Evolutionary conservation across 2,113 vertebrate species (phyloP).

Genomic region (Pheucticus melanocephalus): DNA sequence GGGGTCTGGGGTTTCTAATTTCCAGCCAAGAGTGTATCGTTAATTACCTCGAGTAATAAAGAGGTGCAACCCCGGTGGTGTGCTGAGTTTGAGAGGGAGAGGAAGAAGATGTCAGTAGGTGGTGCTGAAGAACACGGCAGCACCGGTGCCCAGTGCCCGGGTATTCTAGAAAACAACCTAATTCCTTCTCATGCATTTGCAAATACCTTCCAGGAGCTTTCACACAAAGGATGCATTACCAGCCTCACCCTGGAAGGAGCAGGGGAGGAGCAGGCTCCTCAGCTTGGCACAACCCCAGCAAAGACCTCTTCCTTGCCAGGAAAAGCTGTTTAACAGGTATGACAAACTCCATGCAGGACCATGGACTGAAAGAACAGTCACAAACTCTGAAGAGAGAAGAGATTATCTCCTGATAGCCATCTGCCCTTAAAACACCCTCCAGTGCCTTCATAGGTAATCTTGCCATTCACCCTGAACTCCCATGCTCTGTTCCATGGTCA

Average conservation of each 20-base stretch:
- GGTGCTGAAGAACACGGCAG: constrained; percentile 43
- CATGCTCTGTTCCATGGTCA: background rate
- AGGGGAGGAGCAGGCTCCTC: background rate
- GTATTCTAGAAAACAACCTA: background rate
- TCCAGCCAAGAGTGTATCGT: background rate
- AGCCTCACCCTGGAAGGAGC: background rate
- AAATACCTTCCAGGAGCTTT: constrained; percentile 8
- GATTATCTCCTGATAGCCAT: background rate
- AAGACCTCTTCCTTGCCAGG: background rate
- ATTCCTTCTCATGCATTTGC: background rate
- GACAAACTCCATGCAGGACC: background rate
- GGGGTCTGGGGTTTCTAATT: background rate
- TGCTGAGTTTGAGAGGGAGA: background rate
- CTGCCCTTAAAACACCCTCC: background rate
- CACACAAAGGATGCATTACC: constrained; percentile 29
- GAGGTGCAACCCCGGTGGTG: background rate
- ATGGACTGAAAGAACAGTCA: background rate
- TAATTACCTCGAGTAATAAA: background rate
- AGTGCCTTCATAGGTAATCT: background rate
- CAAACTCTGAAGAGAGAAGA: background rate
- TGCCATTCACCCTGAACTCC: background rate
- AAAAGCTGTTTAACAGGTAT: background rate
- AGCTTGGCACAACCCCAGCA: background rate
- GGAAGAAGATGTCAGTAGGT: constrained; percentile 25
- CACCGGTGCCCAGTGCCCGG: background rate